Conservation (phyloP, 2,797 vertebrate species). For the Rhinophrynus dorsalis region DNA sequence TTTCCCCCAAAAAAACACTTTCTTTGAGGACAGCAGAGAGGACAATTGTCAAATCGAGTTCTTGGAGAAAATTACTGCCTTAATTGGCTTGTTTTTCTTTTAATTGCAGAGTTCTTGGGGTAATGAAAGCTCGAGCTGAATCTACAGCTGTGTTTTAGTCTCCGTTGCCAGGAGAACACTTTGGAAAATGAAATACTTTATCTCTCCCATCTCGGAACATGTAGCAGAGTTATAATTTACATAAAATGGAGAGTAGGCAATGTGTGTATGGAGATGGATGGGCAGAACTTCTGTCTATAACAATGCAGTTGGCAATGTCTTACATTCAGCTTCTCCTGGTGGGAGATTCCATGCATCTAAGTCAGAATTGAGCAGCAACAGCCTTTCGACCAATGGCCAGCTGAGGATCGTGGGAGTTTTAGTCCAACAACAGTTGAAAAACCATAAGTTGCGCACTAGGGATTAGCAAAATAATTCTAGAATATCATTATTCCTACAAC, state of each 20-base stretch:
- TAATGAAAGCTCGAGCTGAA: conserved; percentile 41
- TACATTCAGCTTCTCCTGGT: too few species aligned
- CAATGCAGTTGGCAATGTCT: too few species aligned
- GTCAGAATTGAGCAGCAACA: too few species aligned
- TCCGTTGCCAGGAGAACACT: conserved; percentile 45
- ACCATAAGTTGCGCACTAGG: too few species aligned
- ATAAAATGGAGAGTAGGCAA: background rate
- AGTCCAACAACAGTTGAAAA: too few species aligned
- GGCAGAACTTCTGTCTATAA: background rate
- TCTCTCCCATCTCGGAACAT: conserved; percentile 8
- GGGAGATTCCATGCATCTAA: too few species aligned
- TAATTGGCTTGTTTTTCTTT: conserved; percentile 47
- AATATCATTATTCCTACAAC: too few species aligned
- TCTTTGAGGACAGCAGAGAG: conserved; percentile 40
- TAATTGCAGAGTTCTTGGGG: conserved; percentile 45
- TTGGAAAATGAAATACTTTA: conserved; percentile 36
- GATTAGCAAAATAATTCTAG: too few species aligned
- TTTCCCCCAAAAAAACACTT: too few species aligned
- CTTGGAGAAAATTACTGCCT: conserved; percentile 36
- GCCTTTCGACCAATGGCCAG: too few species aligned
- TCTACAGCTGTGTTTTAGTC: conserved; percentile 40
- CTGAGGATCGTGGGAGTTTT: too few species aligned
- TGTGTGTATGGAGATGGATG: background rate
- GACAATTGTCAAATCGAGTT: conserved; percentile 46
- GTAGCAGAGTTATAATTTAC: conserved; percentile 17